phyloP scores from a whole-genome alignment of 2,113 vertebrate species.

The Carlito syrichta region DNA sequence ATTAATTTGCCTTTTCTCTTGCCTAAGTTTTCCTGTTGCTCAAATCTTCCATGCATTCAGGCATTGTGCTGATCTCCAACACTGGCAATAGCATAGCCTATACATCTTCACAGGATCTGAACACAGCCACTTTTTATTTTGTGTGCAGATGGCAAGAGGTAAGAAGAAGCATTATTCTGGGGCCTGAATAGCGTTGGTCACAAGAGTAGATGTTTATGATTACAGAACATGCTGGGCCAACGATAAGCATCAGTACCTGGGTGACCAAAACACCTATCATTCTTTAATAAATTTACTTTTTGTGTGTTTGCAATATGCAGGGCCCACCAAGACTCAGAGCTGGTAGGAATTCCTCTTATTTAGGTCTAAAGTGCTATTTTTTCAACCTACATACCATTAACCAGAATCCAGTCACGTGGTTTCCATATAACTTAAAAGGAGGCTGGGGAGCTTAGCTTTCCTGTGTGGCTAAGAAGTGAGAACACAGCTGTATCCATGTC shows the following conservation, averaged over 20 bases:
- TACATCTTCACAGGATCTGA: background rate
- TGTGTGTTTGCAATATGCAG: background rate
- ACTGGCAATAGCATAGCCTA: background rate
- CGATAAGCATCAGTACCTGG: background rate
- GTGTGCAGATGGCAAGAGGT: no score
- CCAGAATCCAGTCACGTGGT: background rate
- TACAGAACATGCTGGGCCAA: no score
- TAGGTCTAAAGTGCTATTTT: background rate
- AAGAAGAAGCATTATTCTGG: background rate
- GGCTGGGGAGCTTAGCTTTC: background rate
- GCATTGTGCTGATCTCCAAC: background rate
- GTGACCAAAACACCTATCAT: background rate
- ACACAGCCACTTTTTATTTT: background rate
- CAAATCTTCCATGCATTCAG: background rate
- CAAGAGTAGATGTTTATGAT: background rate
- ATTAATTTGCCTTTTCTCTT: background rate
- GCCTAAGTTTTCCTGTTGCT: background rate
- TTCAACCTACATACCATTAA: background rate
- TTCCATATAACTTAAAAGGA: background rate
- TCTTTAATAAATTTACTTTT: background rate
- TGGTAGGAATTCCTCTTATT: background rate
- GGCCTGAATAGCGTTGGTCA: background rate
- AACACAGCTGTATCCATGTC: background rate
- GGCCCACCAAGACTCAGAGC: background rate
- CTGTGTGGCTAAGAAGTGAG: background rate